Conservation (phyloP, 2,797 vertebrate genomes). For the Alectoris magna region DNA sequence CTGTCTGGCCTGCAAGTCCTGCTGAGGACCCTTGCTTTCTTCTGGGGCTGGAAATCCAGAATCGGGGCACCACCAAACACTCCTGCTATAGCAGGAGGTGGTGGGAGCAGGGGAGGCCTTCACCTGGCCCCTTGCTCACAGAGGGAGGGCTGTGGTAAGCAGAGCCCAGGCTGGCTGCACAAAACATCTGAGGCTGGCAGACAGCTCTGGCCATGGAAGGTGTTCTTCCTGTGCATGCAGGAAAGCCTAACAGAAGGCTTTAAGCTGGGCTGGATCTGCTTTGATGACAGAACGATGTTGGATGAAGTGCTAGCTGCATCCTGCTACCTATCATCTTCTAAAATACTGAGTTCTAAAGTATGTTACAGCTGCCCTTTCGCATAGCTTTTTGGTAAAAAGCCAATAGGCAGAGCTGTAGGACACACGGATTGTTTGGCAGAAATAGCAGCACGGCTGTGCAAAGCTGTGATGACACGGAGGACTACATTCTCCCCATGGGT, state of each 20-base stretch:
- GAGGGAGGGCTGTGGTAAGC: not conserved
- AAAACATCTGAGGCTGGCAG: not conserved
- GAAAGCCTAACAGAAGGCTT: not conserved
- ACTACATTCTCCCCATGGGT: accelerated
- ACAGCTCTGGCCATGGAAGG: not conserved
- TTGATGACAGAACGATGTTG: not conserved
- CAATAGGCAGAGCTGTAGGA: not conserved
- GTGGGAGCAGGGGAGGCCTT: not conserved
- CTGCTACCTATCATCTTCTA: not conserved
- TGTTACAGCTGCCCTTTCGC: not conserved
- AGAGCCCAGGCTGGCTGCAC: not conserved
- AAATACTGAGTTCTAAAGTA: not conserved
- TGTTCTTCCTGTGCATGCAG: not conserved
- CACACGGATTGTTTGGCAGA: not conserved
- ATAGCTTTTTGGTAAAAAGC: not conserved
- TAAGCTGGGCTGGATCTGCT: not conserved
- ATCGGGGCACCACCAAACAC: not conserved
- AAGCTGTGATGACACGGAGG: not conserved
- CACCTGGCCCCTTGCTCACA: accelerated
- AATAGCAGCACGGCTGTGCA: accelerated
- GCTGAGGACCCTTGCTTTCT: not conserved
- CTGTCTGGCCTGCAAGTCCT: not conserved
- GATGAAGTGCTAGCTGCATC: not conserved
- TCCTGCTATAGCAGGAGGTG: not conserved
- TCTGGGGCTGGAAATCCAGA: not conserved